Conservation (phyloP, 2,888 invertebrate species). For the Crocallis elinguaria region DNA sequence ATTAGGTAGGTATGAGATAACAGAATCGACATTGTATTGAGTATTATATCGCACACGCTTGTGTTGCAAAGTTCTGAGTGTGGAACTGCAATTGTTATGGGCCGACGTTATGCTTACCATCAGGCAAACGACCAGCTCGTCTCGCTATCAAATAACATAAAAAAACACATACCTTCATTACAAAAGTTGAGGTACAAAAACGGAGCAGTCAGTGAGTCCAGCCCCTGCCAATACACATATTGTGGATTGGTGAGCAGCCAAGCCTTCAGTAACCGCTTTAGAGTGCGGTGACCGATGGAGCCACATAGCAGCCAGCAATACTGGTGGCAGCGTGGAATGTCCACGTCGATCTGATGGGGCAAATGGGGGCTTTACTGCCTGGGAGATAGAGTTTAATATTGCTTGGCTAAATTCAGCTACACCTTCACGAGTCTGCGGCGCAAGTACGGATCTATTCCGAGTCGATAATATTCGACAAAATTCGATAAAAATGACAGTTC, state of each 20-base stretch:
- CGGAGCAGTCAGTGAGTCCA: slow-evolving; percentile 98
- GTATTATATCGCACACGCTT: too few species aligned
- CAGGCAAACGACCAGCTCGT: too few species aligned
- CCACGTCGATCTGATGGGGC: slow-evolving; percentile 94
- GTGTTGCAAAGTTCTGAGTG: background rate
- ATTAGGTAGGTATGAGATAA: too few species aligned
- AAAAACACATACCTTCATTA: slow-evolving; percentile 90
- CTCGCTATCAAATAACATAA: too few species aligned
- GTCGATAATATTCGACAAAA: too few species aligned
- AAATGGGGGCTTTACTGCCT: background rate
- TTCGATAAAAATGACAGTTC: too few species aligned
- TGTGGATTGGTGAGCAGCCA: slow-evolving; percentile 97
- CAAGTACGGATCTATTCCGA: too few species aligned
- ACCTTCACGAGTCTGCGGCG: too few species aligned
- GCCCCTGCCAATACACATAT: slow-evolving; percentile 99
- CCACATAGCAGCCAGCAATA: slow-evolving; percentile 98
- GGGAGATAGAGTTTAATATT: background rate
- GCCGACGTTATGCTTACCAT: too few species aligned
- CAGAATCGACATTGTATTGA: too few species aligned
- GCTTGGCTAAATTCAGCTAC: background rate
- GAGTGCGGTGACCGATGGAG: slow-evolving; percentile 94
- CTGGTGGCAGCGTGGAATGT: slow-evolving; percentile 99
- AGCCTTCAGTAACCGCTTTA: slow-evolving; percentile 97
- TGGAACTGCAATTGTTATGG: background rate
- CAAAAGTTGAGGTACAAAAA: slow-evolving; percentile 98